Conservation (phyloP, 2,888 invertebrate genomes). For the Lissocephala sabroskyi region DNA sequence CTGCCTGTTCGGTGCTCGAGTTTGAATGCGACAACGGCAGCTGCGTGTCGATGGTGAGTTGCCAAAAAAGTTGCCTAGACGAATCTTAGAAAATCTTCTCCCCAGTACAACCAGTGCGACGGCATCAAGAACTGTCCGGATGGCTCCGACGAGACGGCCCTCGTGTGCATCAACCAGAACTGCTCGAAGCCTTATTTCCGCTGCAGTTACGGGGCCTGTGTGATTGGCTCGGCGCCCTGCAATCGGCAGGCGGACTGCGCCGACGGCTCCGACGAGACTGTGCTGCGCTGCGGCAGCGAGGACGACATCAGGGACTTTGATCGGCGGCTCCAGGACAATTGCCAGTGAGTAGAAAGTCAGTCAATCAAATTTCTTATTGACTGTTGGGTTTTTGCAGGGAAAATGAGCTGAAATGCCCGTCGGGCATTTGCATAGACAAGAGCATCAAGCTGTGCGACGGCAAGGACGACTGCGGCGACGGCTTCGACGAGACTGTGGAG, state of each 20-base stretch:
- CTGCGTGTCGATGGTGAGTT: too few species aligned
- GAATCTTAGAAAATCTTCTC: too few species aligned
- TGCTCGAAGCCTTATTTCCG: slow-evolving; percentile 64
- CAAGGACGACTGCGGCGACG: slow-evolving; percentile 46
- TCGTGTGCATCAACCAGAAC: slow-evolving; percentile 46
- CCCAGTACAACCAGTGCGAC: slow-evolving; percentile 47
- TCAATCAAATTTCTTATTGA: neutral
- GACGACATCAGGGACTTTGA: slow-evolving; percentile 27
- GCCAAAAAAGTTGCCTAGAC: too few species aligned
- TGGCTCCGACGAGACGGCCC: slow-evolving; percentile 62
- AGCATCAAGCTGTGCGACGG: slow-evolving; percentile 34
- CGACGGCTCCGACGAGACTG: slow-evolving; percentile 49
- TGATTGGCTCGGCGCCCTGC: slow-evolving; percentile 47
- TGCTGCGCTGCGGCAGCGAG: slow-evolving; percentile 30
- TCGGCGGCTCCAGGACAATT: slow-evolving; percentile 26
- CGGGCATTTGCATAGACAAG: slow-evolving; percentile 47
- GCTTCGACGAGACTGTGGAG: slow-evolving; percentile 36
- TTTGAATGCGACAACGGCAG: slow-evolving; percentile 60
- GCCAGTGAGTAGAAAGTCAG: slow-evolving; percentile 29
- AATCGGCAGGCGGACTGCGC: slow-evolving; percentile 34
- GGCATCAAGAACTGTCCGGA: slow-evolving; percentile 59
- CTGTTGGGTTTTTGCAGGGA: slow-evolving; percentile 19
- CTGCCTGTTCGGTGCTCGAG: slow-evolving; percentile 34
- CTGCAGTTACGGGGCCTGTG: slow-evolving; percentile 66
- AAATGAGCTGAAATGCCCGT: slow-evolving; percentile 43